Evolutionary conservation across 2,888 invertebrate species (phyloP).

Genomic region (Leucophenga maculata): DNA sequence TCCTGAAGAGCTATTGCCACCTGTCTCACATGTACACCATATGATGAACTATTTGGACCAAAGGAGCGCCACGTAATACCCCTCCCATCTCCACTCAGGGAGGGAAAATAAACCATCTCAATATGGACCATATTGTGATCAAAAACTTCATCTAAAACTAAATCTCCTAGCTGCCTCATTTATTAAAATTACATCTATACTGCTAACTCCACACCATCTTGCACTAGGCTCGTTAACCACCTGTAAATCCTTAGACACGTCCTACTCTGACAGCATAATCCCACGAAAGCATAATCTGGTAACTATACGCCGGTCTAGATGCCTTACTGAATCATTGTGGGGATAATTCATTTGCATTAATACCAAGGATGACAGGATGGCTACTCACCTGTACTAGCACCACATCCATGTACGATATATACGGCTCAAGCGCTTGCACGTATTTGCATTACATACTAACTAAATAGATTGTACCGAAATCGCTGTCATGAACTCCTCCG

Average conservation of each 20-base stretch:
- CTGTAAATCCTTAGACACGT: not conserved
- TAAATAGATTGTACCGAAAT: constrained; percentile 32
- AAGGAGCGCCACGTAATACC: too few species aligned
- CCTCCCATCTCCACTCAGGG: too few species aligned
- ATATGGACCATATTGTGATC: constrained; percentile 36
- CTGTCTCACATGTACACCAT: too few species aligned
- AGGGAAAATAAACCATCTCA: not conserved
- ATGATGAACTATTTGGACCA: too few species aligned
- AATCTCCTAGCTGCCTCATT: constrained; percentile 14
- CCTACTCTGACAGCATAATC: constrained; percentile 12
- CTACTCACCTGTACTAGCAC: constrained; percentile 30
- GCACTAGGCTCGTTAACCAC: constrained; percentile 26
- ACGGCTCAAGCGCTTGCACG: constrained; percentile 14
- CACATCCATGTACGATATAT: constrained; percentile 34
- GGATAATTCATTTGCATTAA: constrained; percentile 11
- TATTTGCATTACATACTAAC: constrained; percentile 33
- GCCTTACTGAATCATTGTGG: constrained; percentile 34
- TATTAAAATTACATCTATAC: constrained; percentile 24
- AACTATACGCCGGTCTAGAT: too few species aligned
- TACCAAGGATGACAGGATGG: constrained; percentile 4
- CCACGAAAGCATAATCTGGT: not conserved
- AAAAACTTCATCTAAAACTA: constrained; percentile 21
- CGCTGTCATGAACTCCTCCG: too few species aligned
- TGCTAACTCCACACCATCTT: not conserved
- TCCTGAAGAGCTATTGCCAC: too few species aligned